Evolutionary conservation across 2,797 vertebrate species (phyloP).

Genomic region (Helostoma temminkii): DNA sequence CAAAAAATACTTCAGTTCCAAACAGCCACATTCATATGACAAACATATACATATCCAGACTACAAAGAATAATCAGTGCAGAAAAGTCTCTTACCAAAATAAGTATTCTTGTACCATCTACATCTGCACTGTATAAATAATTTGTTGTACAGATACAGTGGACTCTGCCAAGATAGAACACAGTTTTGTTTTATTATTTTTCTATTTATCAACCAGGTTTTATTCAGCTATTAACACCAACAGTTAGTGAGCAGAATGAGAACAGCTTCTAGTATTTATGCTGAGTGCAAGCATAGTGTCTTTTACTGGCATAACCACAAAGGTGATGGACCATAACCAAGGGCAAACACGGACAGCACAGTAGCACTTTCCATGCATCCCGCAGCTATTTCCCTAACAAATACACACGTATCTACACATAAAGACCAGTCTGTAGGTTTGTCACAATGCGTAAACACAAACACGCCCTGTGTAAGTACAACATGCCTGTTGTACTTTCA

Average conservation of each 20-base stretch:
- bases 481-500: too few species aligned
- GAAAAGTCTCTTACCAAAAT: slow-evolving; percentile 46
- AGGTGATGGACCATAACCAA: slow-evolving; percentile 63
- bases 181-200: slow-evolving; percentile 36
- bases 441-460: slow-evolving; percentile 14
- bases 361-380: slow-evolving; percentile 17
- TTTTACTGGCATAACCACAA: slow-evolving; percentile 44
- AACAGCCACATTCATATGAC: slow-evolving; percentile 63
- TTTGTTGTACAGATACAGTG: slow-evolving; percentile 56
- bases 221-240: slow-evolving; percentile 74
- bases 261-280: slow-evolving; percentile 38
- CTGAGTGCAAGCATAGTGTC: slow-evolving; percentile 40
- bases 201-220: slow-evolving; percentile 56
- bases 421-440: slow-evolving; percentile 2
- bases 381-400: slow-evolving; percentile 47
- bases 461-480: slow-evolving; percentile 18
- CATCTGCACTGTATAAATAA: slow-evolving; percentile 70
- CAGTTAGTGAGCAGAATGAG: slow-evolving; percentile 61
- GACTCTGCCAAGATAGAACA: slow-evolving; percentile 41
- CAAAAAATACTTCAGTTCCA: slow-evolving; percentile 51
- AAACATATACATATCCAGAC: slow-evolving; percentile 69
- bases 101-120: slow-evolving; percentile 59
- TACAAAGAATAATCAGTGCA: slow-evolving; percentile 60
- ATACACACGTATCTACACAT: slow-evolving; percentile 6
- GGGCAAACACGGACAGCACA: slow-evolving; percentile 54